Evolutionary conservation across 2,113 vertebrate genomes (phyloP).

Genomic region (Sturnus vulgaris): DNA sequence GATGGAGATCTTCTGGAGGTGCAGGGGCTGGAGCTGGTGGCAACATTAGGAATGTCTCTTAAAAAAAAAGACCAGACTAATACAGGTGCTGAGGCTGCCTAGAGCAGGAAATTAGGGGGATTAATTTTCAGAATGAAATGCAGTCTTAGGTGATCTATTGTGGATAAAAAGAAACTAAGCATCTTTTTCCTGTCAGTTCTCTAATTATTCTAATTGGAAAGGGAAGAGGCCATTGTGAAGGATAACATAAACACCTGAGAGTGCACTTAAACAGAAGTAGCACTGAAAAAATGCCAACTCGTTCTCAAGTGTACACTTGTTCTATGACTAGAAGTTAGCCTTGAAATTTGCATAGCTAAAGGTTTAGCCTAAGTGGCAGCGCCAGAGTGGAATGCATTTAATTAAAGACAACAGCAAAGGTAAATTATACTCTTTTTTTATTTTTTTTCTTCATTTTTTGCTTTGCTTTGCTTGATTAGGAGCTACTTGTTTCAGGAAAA

Average conservation of each 20-base stretch:
- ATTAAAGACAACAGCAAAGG: constrained; percentile 74
- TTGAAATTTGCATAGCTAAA: constrained; percentile 71
- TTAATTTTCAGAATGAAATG: constrained; percentile 5
- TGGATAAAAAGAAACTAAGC: constrained; percentile 5
- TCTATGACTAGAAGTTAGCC: constrained; percentile 60
- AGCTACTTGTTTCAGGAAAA: constrained; percentile 60
- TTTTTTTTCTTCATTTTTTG: background rate
- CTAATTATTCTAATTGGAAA: constrained; percentile 64
- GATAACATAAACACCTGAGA: constrained; percentile 62
- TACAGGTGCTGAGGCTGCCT: background rate
- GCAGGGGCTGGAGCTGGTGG: background rate
- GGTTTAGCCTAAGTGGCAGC: constrained; percentile 56
- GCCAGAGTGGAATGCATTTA: constrained; percentile 69
- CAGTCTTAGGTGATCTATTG: background rate
- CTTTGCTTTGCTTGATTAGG: constrained; percentile 57
- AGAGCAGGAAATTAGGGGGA: background rate
- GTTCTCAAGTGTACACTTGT: constrained; percentile 43
- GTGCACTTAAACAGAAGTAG: constrained; percentile 50
- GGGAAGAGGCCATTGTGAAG: constrained; percentile 34
- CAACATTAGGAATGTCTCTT: background rate
- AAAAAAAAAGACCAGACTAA: background rate
- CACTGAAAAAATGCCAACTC: constrained; percentile 37
- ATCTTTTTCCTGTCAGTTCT: background rate
- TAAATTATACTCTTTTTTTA: constrained; percentile 50
- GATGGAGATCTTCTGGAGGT: background rate